A percentile compares a stretch with the other conserved stretches of the same genome.
phyloP scores from a whole-genome alignment of 2,888 invertebrate species.

The Rhamnusium bicolor region DNA sequence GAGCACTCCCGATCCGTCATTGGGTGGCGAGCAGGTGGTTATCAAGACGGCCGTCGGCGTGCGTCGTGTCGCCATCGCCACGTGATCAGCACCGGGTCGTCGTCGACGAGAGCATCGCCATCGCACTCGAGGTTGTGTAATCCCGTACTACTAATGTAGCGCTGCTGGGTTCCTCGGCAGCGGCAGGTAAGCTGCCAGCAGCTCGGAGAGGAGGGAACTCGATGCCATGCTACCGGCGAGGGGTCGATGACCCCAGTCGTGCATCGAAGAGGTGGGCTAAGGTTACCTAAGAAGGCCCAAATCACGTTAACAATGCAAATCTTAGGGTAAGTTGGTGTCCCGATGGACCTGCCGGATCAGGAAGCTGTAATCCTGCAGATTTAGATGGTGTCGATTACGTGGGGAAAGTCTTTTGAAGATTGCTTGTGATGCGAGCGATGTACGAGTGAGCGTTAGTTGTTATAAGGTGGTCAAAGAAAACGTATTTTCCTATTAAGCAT shows the following conservation, averaged over 20 bases:
- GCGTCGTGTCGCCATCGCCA: slow-evolving; percentile 64
- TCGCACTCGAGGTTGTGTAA: slow-evolving; percentile 66
- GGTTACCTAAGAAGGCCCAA: slow-evolving; percentile 19
- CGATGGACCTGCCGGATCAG: neutral
- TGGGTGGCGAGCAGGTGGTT: slow-evolving; percentile 57
- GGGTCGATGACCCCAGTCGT: slow-evolving; percentile 71
- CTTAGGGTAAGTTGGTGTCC: neutral
- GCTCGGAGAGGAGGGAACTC: slow-evolving; percentile 63
- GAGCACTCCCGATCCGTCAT: slow-evolving; percentile 41
- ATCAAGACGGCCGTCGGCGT: slow-evolving; percentile 54
- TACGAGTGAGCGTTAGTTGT: neutral
- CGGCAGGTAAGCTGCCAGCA: slow-evolving; percentile 65
- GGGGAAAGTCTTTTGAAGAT: neutral
- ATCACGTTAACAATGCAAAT: slow-evolving; percentile 7
- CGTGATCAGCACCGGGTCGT: slow-evolving; percentile 62
- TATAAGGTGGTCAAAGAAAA: too few relatives aligned
- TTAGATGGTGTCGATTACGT: neutral
- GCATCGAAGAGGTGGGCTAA: slow-evolving; percentile 60
- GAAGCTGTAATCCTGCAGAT: neutral
- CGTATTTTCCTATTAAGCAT: too few relatives aligned
- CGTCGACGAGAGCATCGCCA: slow-evolving; percentile 59
- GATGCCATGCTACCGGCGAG: slow-evolving; percentile 69
- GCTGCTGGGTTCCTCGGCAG: slow-evolving; percentile 68
- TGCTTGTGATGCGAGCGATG: neutral
- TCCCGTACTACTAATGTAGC: slow-evolving; percentile 67